Evolutionary conservation across 2,113 vertebrate genomes (phyloP).

Genomic region (Ramphastos sulfuratus): DNA sequence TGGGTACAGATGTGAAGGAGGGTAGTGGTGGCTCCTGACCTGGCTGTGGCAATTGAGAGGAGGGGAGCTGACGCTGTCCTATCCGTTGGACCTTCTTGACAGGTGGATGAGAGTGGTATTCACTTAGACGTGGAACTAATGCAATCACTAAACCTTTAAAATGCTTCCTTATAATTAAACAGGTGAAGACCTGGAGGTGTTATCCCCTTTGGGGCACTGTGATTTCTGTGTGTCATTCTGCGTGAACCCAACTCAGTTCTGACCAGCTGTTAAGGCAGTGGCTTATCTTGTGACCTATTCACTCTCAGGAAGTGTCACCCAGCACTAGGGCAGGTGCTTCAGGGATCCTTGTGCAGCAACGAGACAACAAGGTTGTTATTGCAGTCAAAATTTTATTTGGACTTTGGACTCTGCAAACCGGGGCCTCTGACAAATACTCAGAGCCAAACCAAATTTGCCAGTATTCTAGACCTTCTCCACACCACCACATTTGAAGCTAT

Average conservation of each 20-base stretch:
- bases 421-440: neutral
- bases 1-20: accelerated
- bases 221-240: neutral
- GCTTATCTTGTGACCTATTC: neutral
- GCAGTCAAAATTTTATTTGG: neutral
- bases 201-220: accelerated
- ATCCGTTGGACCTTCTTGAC: neutral
- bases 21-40: neutral
- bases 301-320: neutral
- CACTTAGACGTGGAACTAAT: neutral
- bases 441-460: neutral
- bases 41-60: neutral
- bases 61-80: accelerated
- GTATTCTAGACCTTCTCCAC: neutral
- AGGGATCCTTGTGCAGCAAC: neutral
- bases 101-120: too few species aligned
- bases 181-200: neutral
- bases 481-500: neutral
- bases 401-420: neutral
- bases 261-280: neutral
- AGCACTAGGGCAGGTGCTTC: neutral
- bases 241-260: neutral
- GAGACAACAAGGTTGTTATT: neutral
- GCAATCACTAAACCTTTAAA: too few species aligned
- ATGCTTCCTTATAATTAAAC: neutral